Evolutionary conservation across 35 echinoderm and acorn worm genomes (phyloP).

Genomic region (Anneissia japonica): DNA sequence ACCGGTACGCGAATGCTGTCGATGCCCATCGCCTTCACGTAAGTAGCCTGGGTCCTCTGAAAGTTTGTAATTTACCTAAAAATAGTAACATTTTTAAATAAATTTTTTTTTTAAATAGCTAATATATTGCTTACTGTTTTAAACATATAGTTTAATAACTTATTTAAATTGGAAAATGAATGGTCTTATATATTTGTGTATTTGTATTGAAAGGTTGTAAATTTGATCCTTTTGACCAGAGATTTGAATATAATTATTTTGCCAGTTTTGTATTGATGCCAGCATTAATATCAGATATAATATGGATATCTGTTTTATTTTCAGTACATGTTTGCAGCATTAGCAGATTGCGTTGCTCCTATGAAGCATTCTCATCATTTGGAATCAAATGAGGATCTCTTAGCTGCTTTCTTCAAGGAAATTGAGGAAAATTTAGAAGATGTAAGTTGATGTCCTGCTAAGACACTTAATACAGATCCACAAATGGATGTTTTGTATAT

Average conservation of each 20-base stretch:
- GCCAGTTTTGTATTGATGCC: too few species aligned
- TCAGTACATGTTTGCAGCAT: conserved; percentile 91
- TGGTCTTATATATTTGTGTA: too few species aligned
- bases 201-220: too few species aligned
- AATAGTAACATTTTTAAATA: not conserved
- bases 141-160: too few species aligned
- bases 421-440: conserved; percentile 79
- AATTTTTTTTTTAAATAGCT: too few species aligned
- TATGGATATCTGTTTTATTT: not conserved
- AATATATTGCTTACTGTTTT: too few species aligned
- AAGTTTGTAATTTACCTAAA: not conserved
- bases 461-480: too few species aligned
- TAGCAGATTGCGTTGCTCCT: conserved; percentile 87
- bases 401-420: conserved; percentile 83
- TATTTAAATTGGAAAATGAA: too few species aligned
- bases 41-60: conserved; percentile 11
- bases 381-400: conserved; percentile 40
- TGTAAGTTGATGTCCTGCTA: conserved; percentile 25
- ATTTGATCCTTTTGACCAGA: too few species aligned
- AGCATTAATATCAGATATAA: too few species aligned
- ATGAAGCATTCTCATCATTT: conserved; percentile 80
- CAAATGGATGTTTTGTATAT: too few species aligned
- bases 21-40: conserved; percentile 90
- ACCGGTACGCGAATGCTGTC: conserved; percentile 92
- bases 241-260: too few species aligned